A percentile compares a stretch with the other conserved stretches of the same genome.
Evolutionary conservation across 2,113 vertebrate genomes (phyloP).

Genomic region (Pangasianodon gigas): DNA sequence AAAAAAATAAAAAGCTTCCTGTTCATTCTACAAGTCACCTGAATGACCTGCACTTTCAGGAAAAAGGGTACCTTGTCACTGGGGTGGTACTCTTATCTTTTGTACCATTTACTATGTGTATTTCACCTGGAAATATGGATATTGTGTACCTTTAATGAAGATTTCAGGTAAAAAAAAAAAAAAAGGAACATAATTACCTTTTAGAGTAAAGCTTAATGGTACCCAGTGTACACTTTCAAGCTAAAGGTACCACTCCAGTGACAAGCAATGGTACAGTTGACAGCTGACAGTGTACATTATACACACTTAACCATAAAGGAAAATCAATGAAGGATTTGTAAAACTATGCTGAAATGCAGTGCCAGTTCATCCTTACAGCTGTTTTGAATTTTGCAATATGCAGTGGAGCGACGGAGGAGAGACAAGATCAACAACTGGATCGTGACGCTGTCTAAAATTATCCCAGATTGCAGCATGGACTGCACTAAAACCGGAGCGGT

Average conservation of each 20-base stretch:
- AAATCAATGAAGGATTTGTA: neutral
- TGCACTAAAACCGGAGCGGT: conserved; percentile 87
- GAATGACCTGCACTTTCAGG: neutral
- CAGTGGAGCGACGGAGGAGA: conserved; percentile 87
- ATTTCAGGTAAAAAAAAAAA: too few relatives aligned
- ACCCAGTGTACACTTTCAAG: neutral
- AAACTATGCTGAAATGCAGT: neutral
- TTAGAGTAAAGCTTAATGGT: neutral
- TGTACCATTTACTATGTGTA: neutral
- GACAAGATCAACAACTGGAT: conserved; percentile 98
- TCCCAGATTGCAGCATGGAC: conserved; percentile 87
- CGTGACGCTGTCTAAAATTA: conserved; percentile 89
- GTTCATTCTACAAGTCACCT: neutral
- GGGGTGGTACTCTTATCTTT: neutral
- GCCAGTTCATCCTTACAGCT: neutral
- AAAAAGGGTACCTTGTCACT: neutral
- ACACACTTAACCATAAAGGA: neutral
- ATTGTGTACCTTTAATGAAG: neutral
- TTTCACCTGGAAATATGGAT: neutral
- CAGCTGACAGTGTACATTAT: neutral
- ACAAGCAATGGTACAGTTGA: neutral
- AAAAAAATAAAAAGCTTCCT: neutral
- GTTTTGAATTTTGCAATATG: neutral
- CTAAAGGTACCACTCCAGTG: neutral
- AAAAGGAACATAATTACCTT: too few relatives aligned